phyloP scores from a whole-genome alignment of 2,113 vertebrate genomes.

The Macroglossus sobrinus region DNA sequence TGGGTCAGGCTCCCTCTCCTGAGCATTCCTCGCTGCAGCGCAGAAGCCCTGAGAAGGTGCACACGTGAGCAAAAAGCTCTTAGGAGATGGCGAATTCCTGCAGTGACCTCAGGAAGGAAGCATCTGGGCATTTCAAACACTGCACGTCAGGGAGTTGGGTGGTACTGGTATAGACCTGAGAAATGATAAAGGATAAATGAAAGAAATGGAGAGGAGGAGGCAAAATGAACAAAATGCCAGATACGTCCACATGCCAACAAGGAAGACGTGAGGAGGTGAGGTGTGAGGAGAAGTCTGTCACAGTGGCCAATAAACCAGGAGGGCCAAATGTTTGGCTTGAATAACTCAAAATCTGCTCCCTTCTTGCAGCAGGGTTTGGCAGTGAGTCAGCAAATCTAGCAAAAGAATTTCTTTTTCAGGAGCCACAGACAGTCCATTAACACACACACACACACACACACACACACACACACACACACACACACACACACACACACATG shows the following conservation, averaged over 20 bases:
- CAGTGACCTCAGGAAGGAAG: background rate
- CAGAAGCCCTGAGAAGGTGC: background rate
- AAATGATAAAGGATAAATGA: background rate
- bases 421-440: constrained; percentile 61
- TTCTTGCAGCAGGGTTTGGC: constrained; percentile 54
- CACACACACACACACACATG: background rate
- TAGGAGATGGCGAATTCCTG: background rate
- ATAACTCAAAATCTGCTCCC: constrained; percentile 52
- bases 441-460: background rate
- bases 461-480: background rate
- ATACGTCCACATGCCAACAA: constrained; percentile 1
- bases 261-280: constrained; percentile 35
- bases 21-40: background rate
- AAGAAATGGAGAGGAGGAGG: constrained; percentile 29
- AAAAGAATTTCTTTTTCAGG: constrained; percentile 65
- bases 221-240: constrained; percentile 63
- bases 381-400: constrained; percentile 62
- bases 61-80: background rate
- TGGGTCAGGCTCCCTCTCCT: background rate
- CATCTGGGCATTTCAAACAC: background rate
- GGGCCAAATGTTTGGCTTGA: constrained; percentile 61
- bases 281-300: constrained; percentile 59
- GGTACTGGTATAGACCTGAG: background rate
- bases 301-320: constrained; percentile 50
- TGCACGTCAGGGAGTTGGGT: background rate